Evolutionary conservation across 2,797 vertebrate species (phyloP), one percentile per base, ranked within the genome.

Genomic region (Tapera naevia): DNA sequence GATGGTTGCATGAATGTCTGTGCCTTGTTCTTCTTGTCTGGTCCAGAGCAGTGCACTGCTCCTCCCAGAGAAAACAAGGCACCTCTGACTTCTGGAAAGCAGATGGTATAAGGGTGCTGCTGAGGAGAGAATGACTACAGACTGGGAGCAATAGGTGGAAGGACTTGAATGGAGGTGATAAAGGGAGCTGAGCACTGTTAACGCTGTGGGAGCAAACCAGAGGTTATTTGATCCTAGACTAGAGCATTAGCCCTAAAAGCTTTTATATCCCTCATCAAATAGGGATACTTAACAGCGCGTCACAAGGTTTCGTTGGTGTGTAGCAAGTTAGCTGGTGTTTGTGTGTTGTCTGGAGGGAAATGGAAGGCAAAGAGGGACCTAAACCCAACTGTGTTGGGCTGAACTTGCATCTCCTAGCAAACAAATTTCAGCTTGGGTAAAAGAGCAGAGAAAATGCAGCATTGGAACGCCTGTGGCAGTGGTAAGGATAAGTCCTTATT

Each of bases 61-160:
- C n/a, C n/a, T n/a, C n/a, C n/a, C n/a, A 19, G 86, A 48, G 74
- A 82, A 95, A 96, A 93, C 88, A 80, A 93, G 80, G 71, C 88
- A 93, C 88, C 90, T 90, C 93, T 94, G 81, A 67, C 95, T 96
- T 76, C n/a, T 91, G 88, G 33, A 90, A 73, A 93, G 56, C 93
- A 96, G 88, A 94, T 93, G 94, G 95, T 32, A 57, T 91, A 91
- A 94, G 91, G 88, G 88, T 86, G 88, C 56, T 95, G 93, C 43
- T 45, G 88, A 39, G 70, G 64, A 94, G 93, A 88, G 62, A 72
- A 10, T 93, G 94, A 90, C 51, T 95, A 91, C 94, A 64, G 83
- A 14, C 62, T 90, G 80, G 61, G 70, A 95, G 62, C 56, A 60
- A 90, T 80, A 80, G 89, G 89, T 96, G 82, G 87, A 93, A 79